Evolutionary conservation across 2,797 vertebrate species (phyloP).

Genomic region (Hafferia zeledoni): DNA sequence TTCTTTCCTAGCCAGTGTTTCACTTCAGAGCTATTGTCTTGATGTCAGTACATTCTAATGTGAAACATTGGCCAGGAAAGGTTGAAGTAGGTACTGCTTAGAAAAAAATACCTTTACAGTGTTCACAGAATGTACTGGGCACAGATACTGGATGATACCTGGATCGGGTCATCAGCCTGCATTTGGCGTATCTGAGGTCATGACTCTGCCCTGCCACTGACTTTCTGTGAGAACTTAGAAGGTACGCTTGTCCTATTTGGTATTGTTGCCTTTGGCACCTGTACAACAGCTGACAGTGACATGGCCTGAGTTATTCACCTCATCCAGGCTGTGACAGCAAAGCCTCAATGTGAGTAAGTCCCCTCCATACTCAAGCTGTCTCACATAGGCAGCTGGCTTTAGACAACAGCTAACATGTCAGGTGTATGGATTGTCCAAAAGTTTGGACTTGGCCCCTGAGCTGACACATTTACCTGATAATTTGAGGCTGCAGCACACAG

Average conservation of each 20-base stretch:
- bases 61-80: neutral
- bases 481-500: neutral
- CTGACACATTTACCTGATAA: neutral
- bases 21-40: neutral
- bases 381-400: neutral
- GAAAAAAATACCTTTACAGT: neutral
- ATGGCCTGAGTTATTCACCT: neutral
- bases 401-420: neutral
- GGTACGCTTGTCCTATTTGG: neutral
- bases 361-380: neutral
- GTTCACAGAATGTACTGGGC: neutral
- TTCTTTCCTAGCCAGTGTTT: neutral
- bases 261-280: neutral
- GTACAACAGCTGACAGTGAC: neutral
- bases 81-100: neutral
- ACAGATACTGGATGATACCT: neutral
- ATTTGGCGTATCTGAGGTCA: neutral
- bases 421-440: accelerated
- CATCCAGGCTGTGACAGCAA: neutral
- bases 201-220: neutral
- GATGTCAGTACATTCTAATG: neutral
- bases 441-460: neutral
- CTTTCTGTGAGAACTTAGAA: neutral
- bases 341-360: neutral
- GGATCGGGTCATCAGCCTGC: neutral